Base-by-base conservation (phyloP, 2,888 invertebrate genomes). In the Biston stratarius region DNA sequence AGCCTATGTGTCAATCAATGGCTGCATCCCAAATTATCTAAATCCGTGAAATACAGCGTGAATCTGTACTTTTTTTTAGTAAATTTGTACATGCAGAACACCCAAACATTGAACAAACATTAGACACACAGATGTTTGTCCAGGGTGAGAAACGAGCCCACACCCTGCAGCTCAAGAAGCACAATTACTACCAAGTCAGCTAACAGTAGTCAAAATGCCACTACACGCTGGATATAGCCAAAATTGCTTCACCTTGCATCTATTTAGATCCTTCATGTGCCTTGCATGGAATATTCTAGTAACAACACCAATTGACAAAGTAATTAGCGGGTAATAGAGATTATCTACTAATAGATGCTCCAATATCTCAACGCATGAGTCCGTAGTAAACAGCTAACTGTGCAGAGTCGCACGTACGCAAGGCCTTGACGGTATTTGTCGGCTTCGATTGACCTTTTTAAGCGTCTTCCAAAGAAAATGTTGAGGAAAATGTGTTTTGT, bases 381-480 rank as follows among this genome's bases (percentile, higher is more conserved):
- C 38, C 58, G 24, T 42, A 34, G 70, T 70, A 72, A 79, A 73
- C 78, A 76, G 55, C 62, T 51, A 36, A 51, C 51, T 72, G 71
- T 79, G 83, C 83, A 83, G 77, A 81, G 51, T 64, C 76, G 75
- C 89, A 90, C 89, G 89, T 89, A 89, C 80, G 83, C 87, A 81
- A 61, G 80, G 70, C 82, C 83, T 82, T 78, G 77, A 58, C 60
- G 61, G 67, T 78, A 74, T 79, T 80, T 76, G 75, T 75, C 36
- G 64, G 67, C 67, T 73, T 56, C 59, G 68, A 67, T 61, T 62
- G 59, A 66, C 63, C 66, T 58, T 69, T 63, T 59, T 49, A 24
- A 60, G 61, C 55, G 40, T 67, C 64, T 63, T 65, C 64, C 64
- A 44, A 64, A 40, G 44, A 57, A 63, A 47, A 67, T 44, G n/a